Evolutionary conservation across 2,888 invertebrate genomes (phyloP).

Genomic region (Slavum lentiscoides): DNA sequence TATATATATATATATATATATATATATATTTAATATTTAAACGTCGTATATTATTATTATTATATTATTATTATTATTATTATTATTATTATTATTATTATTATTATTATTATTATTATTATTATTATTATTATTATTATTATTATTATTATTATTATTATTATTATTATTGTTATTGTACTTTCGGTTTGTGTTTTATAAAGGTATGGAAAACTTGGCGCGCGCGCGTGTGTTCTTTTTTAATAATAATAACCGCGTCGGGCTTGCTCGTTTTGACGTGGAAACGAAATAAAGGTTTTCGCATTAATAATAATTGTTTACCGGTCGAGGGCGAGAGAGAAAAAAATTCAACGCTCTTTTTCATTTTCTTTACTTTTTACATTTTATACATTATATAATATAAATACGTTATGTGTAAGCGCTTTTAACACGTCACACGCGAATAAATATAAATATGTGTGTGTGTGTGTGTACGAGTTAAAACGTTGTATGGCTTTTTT

Average conservation of each 20-base stretch:
- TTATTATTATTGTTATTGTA: not conserved
- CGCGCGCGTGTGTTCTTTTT: not conserved
- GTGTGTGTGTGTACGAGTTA: not conserved
- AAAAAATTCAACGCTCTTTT: constrained; percentile 11
- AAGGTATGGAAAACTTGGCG: too few relatives aligned
- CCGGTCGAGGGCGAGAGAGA: not conserved
- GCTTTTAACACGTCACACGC: not conserved
- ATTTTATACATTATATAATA: not conserved
- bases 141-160: too few relatives aligned
- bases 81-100: too few relatives aligned
- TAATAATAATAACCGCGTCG: constrained; percentile 13
- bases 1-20: too few relatives aligned
- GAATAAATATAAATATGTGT: not conserved
- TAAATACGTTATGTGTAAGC: not conserved
- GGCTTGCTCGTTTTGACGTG: not conserved
- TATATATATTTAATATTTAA: too few relatives aligned
- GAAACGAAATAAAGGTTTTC: constrained; percentile 9
- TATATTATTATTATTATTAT: too few relatives aligned
- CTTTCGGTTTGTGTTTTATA: not conserved
- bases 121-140: too few relatives aligned
- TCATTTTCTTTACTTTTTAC: constrained; percentile 5
- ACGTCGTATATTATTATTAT: too few relatives aligned
- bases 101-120: too few relatives aligned
- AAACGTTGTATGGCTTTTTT: not conserved
- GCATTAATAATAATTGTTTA: constrained; percentile 39